Evolutionary conservation across 64 coral and sea anemone species (phyloP), one percentile per base, ranked within the genome.

Genomic region (Montipora cactus): DNA sequence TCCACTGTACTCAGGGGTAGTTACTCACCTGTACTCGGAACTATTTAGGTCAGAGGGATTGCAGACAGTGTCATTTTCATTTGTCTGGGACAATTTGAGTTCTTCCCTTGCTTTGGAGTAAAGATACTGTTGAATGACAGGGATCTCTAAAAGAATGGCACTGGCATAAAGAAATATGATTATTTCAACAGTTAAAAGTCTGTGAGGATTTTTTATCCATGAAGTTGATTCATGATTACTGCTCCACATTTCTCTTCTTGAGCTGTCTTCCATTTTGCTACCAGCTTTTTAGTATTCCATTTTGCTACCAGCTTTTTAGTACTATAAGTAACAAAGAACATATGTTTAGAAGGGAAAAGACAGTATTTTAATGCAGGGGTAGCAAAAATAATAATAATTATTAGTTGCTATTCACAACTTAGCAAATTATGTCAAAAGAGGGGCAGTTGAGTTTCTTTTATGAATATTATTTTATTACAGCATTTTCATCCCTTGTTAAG

Each of bases 111-210:
- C 97, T 64, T 91, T 93, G 10, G 91, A 18, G 78, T 98, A 98
- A 18, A 95, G 76, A 57, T 98, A 98, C 83, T 95, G 97, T 49
- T 98, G 97, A 50, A 95, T 75, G n/a, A 95, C 88, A 47, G 97
- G 97, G n/a, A 79, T 49, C 59, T 98, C 94, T 19, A 98, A 67
- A 14, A 98, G 73, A 23, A 98, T 78, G 49, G 73, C 97, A 49
- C 94, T 89, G 25, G 93, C 83, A 52, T 94, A 95, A 7, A 98
- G 72, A 51, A 98, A 91, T 44, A 98, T 94, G 18, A 96, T 89
- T 51, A 95, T 62, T 92, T 98, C 97, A 25, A 98, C 84, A 44
- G 97, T 95, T 16, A 95, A 51, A 47, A 51, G 59, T 47, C 94
- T 71, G 18, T 84, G 92, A 48, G 94, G 94, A 79, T 98, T 98